phyloP scores from a whole-genome alignment of 2,797 vertebrate species.

The Tragelaphus eurycerus region DNA sequence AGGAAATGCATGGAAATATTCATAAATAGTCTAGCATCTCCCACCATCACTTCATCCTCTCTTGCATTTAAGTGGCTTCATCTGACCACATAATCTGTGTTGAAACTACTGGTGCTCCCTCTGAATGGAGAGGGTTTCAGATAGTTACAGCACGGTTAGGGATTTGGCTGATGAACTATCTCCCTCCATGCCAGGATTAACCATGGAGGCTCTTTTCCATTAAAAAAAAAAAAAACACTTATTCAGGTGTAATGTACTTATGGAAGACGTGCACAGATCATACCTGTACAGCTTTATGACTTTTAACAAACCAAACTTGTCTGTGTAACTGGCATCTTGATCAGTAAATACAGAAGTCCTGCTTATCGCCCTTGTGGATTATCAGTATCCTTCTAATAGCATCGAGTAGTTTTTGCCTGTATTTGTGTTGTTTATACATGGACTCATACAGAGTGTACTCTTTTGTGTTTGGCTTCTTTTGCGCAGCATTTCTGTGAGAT shows the following conservation, averaged over 20 bases:
- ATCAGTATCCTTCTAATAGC: background rate
- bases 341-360: background rate
- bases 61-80: background rate
- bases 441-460: background rate
- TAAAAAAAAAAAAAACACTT: background rate
- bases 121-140: background rate
- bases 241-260: background rate
- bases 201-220: background rate
- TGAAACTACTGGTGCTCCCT: background rate
- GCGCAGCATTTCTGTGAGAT: background rate
- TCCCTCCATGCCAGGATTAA: background rate
- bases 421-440: background rate
- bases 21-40: conserved; percentile 21
- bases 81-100: background rate
- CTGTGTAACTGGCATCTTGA: background rate
- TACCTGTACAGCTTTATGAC: background rate
- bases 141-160: background rate
- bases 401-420: background rate
- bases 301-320: background rate
- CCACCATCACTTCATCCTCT: conserved; percentile 2
- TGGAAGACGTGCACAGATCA: background rate
- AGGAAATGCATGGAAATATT: background rate
- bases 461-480: background rate
- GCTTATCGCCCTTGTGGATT: background rate
- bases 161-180: background rate